Evolutionary conservation across 2,888 invertebrate species (phyloP).

Genomic region (Pocota personata): DNA sequence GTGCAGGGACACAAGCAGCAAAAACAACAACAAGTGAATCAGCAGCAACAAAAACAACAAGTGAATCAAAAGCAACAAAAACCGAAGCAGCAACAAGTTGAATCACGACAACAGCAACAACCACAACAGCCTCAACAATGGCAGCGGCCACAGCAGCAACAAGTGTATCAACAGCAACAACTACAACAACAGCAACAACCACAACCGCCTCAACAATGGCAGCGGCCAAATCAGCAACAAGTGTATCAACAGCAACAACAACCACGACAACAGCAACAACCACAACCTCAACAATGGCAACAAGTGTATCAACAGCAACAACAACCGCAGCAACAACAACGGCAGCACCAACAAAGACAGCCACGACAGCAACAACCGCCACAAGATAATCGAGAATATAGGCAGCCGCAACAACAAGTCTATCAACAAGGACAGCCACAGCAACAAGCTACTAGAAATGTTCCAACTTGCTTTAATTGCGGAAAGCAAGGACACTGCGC

Average conservation of each 20-base stretch:
- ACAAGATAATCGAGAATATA: not conserved
- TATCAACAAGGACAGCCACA: not conserved
- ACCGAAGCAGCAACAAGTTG: no score
- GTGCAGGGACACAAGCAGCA: not conserved
- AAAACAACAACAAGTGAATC: not conserved
- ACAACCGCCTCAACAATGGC: not conserved
- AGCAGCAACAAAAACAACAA: no score
- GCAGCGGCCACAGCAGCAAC: not conserved
- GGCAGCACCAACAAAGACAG: not conserved
- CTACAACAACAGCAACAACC: not conserved
- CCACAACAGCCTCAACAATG: not conserved
- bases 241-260: no score
- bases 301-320: not conserved
- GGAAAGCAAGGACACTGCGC: slow-evolving; percentile 9
- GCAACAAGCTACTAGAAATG: not conserved
- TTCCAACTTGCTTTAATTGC: slow-evolving; percentile 1
- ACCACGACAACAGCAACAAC: not conserved
- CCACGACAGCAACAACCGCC: not conserved
- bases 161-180: not conserved
- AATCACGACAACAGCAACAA: no score
- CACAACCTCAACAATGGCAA: not conserved
- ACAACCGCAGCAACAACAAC: not conserved
- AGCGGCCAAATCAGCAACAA: no score
- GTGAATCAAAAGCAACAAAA: not conserved
- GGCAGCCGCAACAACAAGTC: no score